Percentiles rank a stretch among this genome's conserved stretches.
phyloP scores from a whole-genome alignment of 2,888 invertebrate species.

The Napeogenes inachia region DNA sequence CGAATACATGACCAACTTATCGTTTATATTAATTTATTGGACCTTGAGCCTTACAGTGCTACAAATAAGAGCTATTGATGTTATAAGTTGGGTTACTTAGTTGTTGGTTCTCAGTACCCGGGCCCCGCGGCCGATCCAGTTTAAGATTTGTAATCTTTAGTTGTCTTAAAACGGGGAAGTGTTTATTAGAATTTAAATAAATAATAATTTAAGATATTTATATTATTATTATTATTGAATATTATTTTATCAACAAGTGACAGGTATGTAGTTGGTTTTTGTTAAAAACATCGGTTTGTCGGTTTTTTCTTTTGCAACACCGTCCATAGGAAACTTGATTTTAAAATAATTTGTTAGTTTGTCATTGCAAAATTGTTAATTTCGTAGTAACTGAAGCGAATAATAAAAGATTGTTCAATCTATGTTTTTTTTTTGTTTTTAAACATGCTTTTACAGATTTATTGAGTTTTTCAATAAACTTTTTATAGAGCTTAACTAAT shows the following conservation, averaged over 20 bases:
- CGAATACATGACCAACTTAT: conserved; percentile 56
- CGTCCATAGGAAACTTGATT: conserved; percentile 12
- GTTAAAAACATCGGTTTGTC: conserved; percentile 14
- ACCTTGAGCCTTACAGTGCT: conserved; percentile 38
- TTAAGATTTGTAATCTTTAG: conserved; percentile 63
- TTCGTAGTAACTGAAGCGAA: conserved; percentile 25
- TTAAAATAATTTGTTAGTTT: conserved; percentile 20
- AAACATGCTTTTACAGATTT: not conserved
- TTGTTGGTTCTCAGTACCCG: conserved; percentile 39
- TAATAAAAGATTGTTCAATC: conserved; percentile 22
- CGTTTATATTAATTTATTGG: conserved; percentile 16
- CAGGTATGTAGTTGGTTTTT: not conserved
- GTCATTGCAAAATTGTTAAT: conserved; percentile 20
- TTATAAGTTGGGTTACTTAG: conserved; percentile 26
- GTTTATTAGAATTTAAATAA: conserved; percentile 49
- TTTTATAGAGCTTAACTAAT: not conserved
- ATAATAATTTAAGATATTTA: conserved; percentile 9
- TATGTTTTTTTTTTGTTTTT: conserved; percentile 12
- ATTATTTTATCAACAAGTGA: not conserved
- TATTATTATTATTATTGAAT: not conserved
- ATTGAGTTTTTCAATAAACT: conserved; percentile 3
- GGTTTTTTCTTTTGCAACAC: conserved; percentile 23
- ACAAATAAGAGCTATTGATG: conserved; percentile 28
- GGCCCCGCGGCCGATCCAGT: conserved; percentile 66
- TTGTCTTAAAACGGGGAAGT: conserved; percentile 59